phyloP scores from a whole-genome alignment of 2,797 vertebrate species.

The Graptemys geographica region DNA sequence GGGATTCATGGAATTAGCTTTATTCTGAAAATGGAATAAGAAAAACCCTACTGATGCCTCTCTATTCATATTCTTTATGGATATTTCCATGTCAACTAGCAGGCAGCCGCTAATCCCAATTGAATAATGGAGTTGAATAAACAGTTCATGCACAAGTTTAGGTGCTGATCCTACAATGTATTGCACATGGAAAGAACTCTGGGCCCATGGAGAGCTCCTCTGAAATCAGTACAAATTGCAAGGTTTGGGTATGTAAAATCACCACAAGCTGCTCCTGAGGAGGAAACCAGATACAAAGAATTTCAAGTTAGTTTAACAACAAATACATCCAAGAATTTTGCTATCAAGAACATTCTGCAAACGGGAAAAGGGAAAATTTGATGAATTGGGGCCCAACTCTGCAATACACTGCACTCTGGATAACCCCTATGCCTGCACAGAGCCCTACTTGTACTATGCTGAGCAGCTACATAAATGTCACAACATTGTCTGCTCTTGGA shows the following conservation, averaged over 20 bases:
- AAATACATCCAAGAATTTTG: not conserved
- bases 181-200: not conserved
- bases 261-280: not conserved
- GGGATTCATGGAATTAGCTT: not conserved
- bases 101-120: not conserved
- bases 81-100: not conserved
- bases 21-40: not conserved
- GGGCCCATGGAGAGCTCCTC: not conserved
- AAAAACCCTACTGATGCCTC: not conserved
- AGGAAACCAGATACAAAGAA: not conserved
- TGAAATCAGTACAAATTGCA: not conserved
- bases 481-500: not conserved
- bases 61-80: too few relatives aligned
- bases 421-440: not conserved
- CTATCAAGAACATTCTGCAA: not conserved
- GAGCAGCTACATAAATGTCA: not conserved
- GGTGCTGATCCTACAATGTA: not conserved
- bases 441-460: not conserved
- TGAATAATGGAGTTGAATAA: not conserved
- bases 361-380: not conserved
- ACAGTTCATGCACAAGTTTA: not conserved
- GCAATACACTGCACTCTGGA: not conserved
- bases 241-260: not conserved
- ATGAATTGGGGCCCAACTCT: not conserved
- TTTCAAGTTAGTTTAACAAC: not conserved